These are phyloP conservation scores for Drepana arcuata DNA, from an alignment of 1,140 invertebrate species.

Conservation along the genomic window DNA sequence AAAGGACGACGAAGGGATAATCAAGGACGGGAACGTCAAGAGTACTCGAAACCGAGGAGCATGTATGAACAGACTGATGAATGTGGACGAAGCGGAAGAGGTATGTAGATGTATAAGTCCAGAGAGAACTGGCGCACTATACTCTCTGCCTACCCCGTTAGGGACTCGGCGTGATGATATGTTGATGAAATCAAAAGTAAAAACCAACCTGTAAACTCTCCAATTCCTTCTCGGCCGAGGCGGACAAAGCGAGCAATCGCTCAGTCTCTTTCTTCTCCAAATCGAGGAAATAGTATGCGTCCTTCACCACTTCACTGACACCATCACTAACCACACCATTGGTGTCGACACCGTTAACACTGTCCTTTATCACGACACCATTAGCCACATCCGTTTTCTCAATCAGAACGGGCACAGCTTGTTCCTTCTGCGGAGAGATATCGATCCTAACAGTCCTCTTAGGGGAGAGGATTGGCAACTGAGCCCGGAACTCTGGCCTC, in stretches of 20 bases:
- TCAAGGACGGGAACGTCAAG: too few relatives aligned
- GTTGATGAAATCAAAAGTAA: not conserved
- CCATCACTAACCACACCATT: slow-evolving; percentile 30
- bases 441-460: slow-evolving; percentile 62
- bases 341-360: slow-evolving; percentile 29
- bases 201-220: slow-evolving; percentile 65
- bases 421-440: slow-evolving; percentile 46
- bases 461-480: slow-evolving; percentile 80
- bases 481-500: slow-evolving; percentile 87
- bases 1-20: too few relatives aligned
- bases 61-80: too few relatives aligned
- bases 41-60: too few relatives aligned
- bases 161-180: too few relatives aligned
- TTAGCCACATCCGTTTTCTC: slow-evolving; percentile 27
- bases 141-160: too few relatives aligned
- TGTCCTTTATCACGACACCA: slow-evolving; percentile 61
- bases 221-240: slow-evolving; percentile 78
- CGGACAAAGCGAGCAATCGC: slow-evolving; percentile 78
- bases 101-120: too few relatives aligned
- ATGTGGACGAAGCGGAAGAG: too few relatives aligned
- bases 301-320: slow-evolving; percentile 46
- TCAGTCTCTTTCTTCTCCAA: slow-evolving; percentile 82
- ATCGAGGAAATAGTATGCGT: slow-evolving; percentile 84
- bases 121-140: too few relatives aligned
- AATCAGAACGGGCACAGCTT: slow-evolving; percentile 38